Base-by-base conservation (phyloP, 2,113 vertebrate genomes). In the Garra rufa region DNA sequence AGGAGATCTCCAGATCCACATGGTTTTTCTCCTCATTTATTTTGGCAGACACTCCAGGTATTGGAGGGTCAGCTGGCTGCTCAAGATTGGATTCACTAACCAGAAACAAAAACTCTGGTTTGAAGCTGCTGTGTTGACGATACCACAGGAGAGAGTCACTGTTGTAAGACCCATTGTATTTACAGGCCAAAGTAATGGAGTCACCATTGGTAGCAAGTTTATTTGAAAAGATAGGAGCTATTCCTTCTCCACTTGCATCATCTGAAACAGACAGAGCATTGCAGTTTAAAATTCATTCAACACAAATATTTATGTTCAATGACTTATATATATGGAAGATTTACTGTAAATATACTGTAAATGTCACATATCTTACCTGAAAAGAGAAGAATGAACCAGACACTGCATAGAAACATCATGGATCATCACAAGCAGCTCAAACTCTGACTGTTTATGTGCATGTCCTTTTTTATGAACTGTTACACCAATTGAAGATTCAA, bases 101-200 rank as follows among this genome's bases (percentile, higher is more conserved):
- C 9, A 83, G 55, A 46, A 79, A n/a, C 28, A 87, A 14, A 19
- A 80, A 87, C 63, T 87, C 50, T 52, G 85, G 85, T 74, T 1
- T 52, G 15, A 76, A 80, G 57, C 44, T 19, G 4, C 52, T 57
- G 7, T 67, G 30, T 14, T 87, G 81, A 17, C 73, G 85, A 41
- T 83, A 87, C 85, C 85, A 73, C 70, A 73, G 70, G 21, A 73
- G 70, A 73, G 41, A 9, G 46, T 73, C 70, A 44, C 1, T 43
- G 21, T 10, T 43, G 24, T 46, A 50, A 41, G 41, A 14, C 11
- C 73, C 44, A 19, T 28, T 30, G 26, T 75, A 75, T 17, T 10
- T 75, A 7, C 73, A 21, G 46, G 17, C 9, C 73, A 76, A 30
- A 46, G n/a, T 48, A 5, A 48, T 15, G 11, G 70, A 74, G 41